Percentiles rank a stretch among this genome's conserved stretches.
Evolutionary conservation across 2,888 invertebrate species (phyloP).

Genomic region (Orgyia antiqua): DNA sequence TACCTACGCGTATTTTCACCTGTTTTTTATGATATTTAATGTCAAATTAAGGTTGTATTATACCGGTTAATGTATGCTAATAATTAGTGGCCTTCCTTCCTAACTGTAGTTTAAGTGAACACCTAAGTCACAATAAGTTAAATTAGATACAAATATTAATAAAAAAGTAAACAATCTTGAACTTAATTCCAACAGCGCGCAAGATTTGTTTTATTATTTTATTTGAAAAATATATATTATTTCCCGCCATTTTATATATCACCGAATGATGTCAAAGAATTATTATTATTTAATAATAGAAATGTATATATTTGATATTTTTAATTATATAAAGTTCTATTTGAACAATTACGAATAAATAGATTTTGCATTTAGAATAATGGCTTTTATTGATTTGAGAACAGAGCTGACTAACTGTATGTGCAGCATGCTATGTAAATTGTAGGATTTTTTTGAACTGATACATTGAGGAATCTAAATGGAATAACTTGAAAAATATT

Average conservation of each 20-base stretch:
- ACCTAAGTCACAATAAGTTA: constrained; percentile 9
- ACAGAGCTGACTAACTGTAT: too few relatives aligned
- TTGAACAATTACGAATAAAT: constrained; percentile 18
- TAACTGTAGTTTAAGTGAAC: constrained; percentile 17
- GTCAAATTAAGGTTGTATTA: constrained; percentile 3
- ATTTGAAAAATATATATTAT: constrained; percentile 12
- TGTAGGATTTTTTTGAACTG: too few relatives aligned
- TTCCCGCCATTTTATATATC: constrained; percentile 25
- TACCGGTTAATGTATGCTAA: constrained; percentile 9
- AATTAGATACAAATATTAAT: too few relatives aligned
- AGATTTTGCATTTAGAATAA: constrained; percentile 21
- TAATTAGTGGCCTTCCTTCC: constrained; percentile 23
- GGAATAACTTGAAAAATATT: too few relatives aligned
- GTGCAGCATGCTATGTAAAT: too few relatives aligned
- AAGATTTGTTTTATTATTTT: constrained; percentile 10
- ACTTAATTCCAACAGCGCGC: too few relatives aligned
- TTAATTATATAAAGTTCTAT: constrained; percentile 24
- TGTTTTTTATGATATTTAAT: constrained; percentile 2
- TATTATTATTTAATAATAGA: constrained; percentile 24
- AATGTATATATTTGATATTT: constrained; percentile 36
- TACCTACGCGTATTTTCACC: constrained; percentile 12
- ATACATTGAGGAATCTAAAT: too few relatives aligned
- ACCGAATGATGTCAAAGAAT: constrained; percentile 28
- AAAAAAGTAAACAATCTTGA: too few relatives aligned
- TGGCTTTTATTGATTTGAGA: constrained; percentile 12